Evolutionary conservation across 1,140 invertebrate genomes (phyloP), one percentile per base, ranked within the genome.

Genomic region (Heliconius hermathena): DNA sequence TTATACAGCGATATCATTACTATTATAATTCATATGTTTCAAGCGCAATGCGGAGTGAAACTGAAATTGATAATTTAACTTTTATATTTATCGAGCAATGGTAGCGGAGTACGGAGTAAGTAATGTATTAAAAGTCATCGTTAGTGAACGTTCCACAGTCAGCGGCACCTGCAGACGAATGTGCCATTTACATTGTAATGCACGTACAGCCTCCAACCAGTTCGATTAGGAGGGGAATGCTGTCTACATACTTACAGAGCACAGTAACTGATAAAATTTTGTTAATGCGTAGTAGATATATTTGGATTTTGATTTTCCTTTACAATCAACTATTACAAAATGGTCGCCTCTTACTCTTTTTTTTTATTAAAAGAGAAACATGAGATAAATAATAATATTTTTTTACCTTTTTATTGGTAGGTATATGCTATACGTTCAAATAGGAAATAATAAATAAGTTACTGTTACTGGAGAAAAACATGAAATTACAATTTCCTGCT

Each of bases 111-210:
- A 81, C 41, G 73, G 76, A 71, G 80, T 85, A 89, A 82, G 77
- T 81, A 74, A 85, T 85, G 80, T 80, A 81, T 80, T 75, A 88
- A 85, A 85, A 82, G 54, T 74, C 78, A 79, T 79, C 71, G 70
- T 54, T 77, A 77, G 78, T 80, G 38, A 80, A 71, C 76, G 74
- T 81, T 74, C 77, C 46, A 76, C 72, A 76, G 70, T 78, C 76
- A 41, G 88, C 87, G 26, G 88, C 90, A 93, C 90, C 89, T 92
- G 89, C 90, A 88, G 86, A 89, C 87, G 86, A 88, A 89, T 88
- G 89, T 92, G 89, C 91, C 89, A 90, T 92, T 92, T 93, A 91
- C 91, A 93, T 93, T 91, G 91, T 93, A 92, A 92, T 90, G 89
- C 88, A 86, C 86, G 85, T 85, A 89, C 86, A 89, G 87, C 87